Evolutionary conservation across 2,113 vertebrate genomes (phyloP).

Genomic region (Electrona antarctica): DNA sequence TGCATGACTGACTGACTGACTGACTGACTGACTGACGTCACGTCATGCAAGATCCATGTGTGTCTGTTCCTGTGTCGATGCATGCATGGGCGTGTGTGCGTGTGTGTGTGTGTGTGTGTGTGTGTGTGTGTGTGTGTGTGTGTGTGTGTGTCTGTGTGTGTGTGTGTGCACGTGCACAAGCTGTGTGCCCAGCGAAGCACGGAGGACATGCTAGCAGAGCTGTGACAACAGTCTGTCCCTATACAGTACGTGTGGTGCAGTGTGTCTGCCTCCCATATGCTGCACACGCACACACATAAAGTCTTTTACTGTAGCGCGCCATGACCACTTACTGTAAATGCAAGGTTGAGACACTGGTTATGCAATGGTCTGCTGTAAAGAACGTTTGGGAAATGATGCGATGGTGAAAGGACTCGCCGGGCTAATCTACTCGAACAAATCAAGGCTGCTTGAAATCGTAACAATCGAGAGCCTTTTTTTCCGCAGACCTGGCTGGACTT

Average conservation of each 20-base stretch:
- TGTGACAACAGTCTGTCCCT: conserved; percentile 62
- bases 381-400: conserved; percentile 47
- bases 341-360: conserved; percentile 69
- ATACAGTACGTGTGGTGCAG: conserved; percentile 33
- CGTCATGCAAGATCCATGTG: too few relatives aligned
- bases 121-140: too few relatives aligned
- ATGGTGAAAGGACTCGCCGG: conserved; percentile 29
- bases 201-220: conserved; percentile 41
- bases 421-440: conserved; percentile 52
- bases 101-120: too few relatives aligned
- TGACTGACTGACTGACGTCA: too few relatives aligned
- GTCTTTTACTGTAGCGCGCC: conserved; percentile 68
- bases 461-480: conserved; percentile 63
- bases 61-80: too few relatives aligned
- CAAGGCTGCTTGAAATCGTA: conserved; percentile 59
- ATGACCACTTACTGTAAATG: conserved; percentile 70
- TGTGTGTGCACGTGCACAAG: too few relatives aligned
- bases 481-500: conserved; percentile 43
- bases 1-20: too few relatives aligned
- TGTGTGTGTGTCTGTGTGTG: too few relatives aligned
- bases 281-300: conserved; percentile 68
- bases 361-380: conserved; percentile 60
- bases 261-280: conserved; percentile 46
- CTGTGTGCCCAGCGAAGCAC: background rate
- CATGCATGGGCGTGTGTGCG: too few relatives aligned